Evolutionary conservation across 1,140 invertebrate genomes (phyloP).

Genomic region (Oedothorax gibbosus): DNA sequence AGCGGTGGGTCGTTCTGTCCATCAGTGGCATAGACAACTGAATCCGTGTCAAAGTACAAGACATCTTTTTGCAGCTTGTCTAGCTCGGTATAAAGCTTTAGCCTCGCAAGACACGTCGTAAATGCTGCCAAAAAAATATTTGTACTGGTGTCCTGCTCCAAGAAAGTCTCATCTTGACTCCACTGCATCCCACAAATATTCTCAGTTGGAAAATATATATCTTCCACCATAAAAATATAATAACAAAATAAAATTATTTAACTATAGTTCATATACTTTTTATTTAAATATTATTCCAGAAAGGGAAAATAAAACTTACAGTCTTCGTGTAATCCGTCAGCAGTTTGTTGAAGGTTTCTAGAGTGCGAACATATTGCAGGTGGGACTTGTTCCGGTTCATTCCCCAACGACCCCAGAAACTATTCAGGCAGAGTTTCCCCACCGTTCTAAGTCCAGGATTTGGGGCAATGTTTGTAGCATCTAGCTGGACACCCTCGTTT

Average conservation of each 20-base stretch:
- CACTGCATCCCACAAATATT: not conserved
- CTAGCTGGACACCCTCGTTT: not conserved
- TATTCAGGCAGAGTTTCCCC: not conserved
- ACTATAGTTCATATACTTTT: not conserved
- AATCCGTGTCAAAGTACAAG: slow-evolving; percentile 14
- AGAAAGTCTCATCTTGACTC: not conserved
- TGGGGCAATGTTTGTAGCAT: not conserved
- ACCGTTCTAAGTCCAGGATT: not conserved
- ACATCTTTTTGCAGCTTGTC: not conserved
- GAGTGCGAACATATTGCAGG: not conserved
- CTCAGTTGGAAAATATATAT: not conserved
- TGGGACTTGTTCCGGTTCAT: no score
- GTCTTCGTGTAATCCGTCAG: not conserved
- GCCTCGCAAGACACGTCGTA: not conserved
- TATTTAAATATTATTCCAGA: no score
- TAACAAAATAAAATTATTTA: not conserved
- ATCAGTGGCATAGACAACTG: not conserved
- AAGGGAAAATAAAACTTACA: not conserved
- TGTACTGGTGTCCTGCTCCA: not conserved
- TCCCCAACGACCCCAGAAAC: not conserved
- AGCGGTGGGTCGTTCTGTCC: slow-evolving; percentile 1
- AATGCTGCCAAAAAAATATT: slow-evolving; percentile 24
- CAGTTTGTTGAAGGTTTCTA: not conserved
- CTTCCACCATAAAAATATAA: not conserved
- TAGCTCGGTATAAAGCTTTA: not conserved